phyloP scores from a whole-genome alignment of 2,797 vertebrate species.

The Chelon labrosus region DNA sequence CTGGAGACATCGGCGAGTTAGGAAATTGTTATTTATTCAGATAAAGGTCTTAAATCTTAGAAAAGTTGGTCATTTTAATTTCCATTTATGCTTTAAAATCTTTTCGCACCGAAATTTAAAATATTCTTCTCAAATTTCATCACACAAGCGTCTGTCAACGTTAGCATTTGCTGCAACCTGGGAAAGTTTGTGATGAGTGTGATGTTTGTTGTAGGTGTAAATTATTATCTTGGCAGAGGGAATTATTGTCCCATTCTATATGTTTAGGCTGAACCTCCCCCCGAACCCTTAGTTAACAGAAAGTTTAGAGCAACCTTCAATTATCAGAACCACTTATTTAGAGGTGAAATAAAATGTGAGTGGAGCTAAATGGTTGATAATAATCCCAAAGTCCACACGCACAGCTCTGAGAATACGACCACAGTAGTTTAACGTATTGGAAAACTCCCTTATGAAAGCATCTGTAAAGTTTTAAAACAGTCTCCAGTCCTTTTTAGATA shows the following conservation, averaged over 20 bases:
- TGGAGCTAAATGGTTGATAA: conserved; percentile 2
- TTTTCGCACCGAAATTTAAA: neutral
- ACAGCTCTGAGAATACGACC: neutral
- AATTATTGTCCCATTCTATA: conserved; percentile 12
- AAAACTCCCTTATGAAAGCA: neutral
- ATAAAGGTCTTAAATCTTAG: neutral
- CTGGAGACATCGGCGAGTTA: neutral
- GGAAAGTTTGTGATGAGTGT: neutral
- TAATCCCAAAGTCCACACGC: neutral
- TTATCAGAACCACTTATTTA: conserved; percentile 36
- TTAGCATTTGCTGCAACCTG: neutral
- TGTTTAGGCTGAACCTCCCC: conserved; percentile 2
- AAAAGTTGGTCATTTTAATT: neutral
- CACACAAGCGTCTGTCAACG: neutral
- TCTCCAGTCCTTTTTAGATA: too few species aligned
- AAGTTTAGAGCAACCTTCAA: conserved; percentile 8
- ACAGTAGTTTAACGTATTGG: neutral
- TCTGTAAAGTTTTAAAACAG: neutral
- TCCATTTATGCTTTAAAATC: too few species aligned
- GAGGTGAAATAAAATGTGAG: conserved; percentile 1
- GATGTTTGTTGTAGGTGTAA: conserved; percentile 1
- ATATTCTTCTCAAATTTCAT: neutral
- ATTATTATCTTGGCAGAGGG: neutral
- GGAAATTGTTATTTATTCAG: neutral
- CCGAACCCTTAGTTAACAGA: conserved; percentile 23